Evolutionary conservation across 1,140 invertebrate species (phyloP).

Genomic region (Tetranychus cinnabarinus): DNA sequence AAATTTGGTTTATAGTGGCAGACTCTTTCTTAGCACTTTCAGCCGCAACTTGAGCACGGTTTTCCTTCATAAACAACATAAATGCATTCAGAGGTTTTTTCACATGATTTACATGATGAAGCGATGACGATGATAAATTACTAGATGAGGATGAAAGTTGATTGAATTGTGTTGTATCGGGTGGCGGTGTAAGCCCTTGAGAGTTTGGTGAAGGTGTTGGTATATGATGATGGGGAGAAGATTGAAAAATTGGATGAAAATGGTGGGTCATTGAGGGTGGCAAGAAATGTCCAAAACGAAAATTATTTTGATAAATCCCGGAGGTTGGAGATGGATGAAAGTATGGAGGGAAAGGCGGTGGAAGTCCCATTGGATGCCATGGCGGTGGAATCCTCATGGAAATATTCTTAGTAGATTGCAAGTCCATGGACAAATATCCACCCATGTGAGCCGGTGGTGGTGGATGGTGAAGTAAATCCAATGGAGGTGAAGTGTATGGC

Average conservation of each 20-base stretch:
- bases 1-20: constrained; percentile 96
- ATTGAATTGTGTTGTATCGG: neutral
- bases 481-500: neutral
- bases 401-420: too few relatives aligned
- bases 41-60: constrained; percentile 88
- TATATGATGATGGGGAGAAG: neutral
- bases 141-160: neutral
- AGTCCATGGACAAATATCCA: too few relatives aligned
- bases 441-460: neutral
- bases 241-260: neutral
- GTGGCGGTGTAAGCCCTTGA: neutral
- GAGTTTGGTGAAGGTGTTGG: neutral
- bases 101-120: constrained; percentile 26
- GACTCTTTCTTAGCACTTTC: constrained; percentile 96
- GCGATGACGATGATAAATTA: neutral
- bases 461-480: neutral
- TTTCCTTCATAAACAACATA: constrained; percentile 99
- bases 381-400: neutral
- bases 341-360: neutral
- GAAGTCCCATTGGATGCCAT: neutral
- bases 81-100: constrained; percentile 99
- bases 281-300: neutral
- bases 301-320: neutral
- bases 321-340: neutral
- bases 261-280: neutral